These are phyloP conservation scores for Epiblema foenella DNA, from an alignment of 2,888 invertebrate genomes.

Conservation along the genomic window DNA sequence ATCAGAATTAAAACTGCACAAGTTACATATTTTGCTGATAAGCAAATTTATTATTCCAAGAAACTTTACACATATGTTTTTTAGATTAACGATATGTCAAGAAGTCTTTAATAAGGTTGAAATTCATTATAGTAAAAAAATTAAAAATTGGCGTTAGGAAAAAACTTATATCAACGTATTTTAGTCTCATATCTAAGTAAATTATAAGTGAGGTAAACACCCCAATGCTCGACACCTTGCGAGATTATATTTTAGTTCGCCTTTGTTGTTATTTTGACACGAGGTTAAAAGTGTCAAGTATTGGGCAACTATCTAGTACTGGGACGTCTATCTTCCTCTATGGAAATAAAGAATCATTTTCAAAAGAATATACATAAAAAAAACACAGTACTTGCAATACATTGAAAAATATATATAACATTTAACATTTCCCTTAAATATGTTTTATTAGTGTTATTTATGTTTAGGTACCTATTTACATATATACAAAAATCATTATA, in stretches of 20 bases:
- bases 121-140: conserved; percentile 50
- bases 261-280: too few relatives aligned
- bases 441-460: conserved; percentile 44
- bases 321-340: too few relatives aligned
- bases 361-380: conserved; percentile 1
- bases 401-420: conserved; percentile 39
- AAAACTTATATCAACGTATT: background rate
- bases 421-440: conserved; percentile 43
- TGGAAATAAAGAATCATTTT: background rate
- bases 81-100: conserved; percentile 80
- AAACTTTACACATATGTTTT: conserved; percentile 75
- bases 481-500: conserved; percentile 55
- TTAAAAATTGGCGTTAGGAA: conserved; percentile 1
- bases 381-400: conserved; percentile 19
- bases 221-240: background rate
- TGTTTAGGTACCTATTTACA: conserved; percentile 49
- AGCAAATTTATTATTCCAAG: conserved; percentile 79
- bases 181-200: background rate
- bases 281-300: too few relatives aligned
- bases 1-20: conserved; percentile 22
- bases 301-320: too few relatives aligned
- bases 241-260: too few relatives aligned
- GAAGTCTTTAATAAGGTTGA: conserved; percentile 78
- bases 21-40: conserved; percentile 64
- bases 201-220: background rate